phyloP scores from a whole-genome alignment of 2,888 invertebrate species.

The Cephus runcator region DNA sequence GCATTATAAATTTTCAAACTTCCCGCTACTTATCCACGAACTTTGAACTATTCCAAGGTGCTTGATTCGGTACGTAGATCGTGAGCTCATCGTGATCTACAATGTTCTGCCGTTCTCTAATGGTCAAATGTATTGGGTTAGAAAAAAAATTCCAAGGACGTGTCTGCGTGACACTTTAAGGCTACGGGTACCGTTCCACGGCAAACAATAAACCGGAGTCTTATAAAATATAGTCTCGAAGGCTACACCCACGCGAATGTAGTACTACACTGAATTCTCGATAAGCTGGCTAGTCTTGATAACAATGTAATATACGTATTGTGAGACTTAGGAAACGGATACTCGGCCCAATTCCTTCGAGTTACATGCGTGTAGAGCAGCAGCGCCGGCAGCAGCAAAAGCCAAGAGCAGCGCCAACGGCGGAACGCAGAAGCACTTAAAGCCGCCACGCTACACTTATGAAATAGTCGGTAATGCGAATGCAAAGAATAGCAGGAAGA shows the following conservation, averaged over 20 bases:
- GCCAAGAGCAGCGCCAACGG: neutral
- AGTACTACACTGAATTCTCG: neutral
- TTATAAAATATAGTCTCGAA: neutral
- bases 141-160: neutral
- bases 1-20: neutral
- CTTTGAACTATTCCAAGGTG: neutral
- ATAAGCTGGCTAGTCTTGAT: neutral
- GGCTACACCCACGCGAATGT: neutral
- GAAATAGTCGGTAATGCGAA: conserved; percentile 27
- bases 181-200: neutral
- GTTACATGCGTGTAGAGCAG: conserved; percentile 33
- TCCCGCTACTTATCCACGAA: neutral
- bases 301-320: neutral
- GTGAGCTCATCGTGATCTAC: neutral
- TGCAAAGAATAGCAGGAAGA: conserved; percentile 19
- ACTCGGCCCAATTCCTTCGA: conserved; percentile 48
- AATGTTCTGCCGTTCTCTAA: neutral
- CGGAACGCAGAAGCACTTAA: conserved; percentile 35
- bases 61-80: neutral
- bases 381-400: neutral
- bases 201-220: neutral
- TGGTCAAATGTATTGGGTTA: neutral
- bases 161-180: neutral
- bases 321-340: conserved; percentile 44
- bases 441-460: conserved; percentile 25